Conservation (phyloP, 2,888 invertebrate genomes). For the Eurytoma californica region DNA sequence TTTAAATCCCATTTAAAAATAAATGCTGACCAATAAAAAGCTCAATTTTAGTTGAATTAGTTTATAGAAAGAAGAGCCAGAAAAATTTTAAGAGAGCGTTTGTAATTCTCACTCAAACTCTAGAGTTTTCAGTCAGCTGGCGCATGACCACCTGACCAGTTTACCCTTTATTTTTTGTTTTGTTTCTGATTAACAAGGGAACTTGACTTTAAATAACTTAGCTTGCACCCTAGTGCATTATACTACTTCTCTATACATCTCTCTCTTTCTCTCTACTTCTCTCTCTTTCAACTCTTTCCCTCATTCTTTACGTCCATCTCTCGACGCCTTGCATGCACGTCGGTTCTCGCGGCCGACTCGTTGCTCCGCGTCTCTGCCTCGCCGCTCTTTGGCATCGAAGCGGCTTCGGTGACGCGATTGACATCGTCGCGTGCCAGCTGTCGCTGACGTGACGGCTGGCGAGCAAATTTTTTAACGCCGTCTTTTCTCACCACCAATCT, state of each 20-base stretch:
- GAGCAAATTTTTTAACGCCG: conserved; percentile 7
- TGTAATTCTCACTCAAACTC: conserved; percentile 58
- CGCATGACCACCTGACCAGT: conserved; percentile 72
- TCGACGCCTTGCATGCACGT: conserved; percentile 69
- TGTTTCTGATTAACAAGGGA: conserved; percentile 40
- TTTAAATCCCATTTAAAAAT: neutral
- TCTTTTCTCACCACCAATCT: neutral
- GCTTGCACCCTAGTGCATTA: conserved; percentile 72
- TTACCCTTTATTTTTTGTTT: conserved; percentile 51
- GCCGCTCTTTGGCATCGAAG: conserved; percentile 53
- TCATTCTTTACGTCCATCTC: conserved; percentile 57
- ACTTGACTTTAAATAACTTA: conserved; percentile 63
- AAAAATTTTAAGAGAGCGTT: conserved; percentile 50
- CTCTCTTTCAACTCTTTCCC: conserved; percentile 63
- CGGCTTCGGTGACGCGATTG: conserved; percentile 25
- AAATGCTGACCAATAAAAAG: neutral
- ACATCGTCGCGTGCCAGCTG: conserved; percentile 52
- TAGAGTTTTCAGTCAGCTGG: conserved; percentile 69
- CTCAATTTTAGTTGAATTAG: neutral
- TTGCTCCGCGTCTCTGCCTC: conserved; percentile 26
- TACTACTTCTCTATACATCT: conserved; percentile 57
- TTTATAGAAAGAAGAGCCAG: neutral
- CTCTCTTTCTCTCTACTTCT: conserved; percentile 30
- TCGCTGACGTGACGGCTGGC: conserved; percentile 52
- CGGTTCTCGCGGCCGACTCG: conserved; percentile 33